These are phyloP conservation scores for Zelleria hepariella DNA, from an alignment of 2,888 invertebrate species.

Conservation along the genomic window DNA sequence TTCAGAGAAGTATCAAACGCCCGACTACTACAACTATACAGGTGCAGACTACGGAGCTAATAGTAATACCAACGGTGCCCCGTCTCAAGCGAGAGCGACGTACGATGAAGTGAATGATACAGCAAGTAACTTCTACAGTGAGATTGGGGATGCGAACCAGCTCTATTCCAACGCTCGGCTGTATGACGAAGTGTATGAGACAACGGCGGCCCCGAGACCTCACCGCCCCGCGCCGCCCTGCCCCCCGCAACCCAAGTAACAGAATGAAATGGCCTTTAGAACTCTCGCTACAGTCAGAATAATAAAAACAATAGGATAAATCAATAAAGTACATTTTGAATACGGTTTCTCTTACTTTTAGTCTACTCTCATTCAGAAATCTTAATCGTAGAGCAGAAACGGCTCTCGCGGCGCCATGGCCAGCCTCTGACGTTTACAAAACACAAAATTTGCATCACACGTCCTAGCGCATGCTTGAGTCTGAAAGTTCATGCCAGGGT, in stretches of 20 bases:
- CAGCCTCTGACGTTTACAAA: no score
- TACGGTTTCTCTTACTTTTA: no score
- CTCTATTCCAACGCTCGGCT: constrained; percentile 35
- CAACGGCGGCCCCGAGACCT: constrained; percentile 52
- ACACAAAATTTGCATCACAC: no score
- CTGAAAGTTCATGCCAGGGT: no score
- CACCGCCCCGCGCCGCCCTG: constrained; percentile 75
- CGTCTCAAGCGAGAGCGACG: constrained; percentile 25
- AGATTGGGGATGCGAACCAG: constrained; percentile 36
- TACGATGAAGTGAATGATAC: constrained; percentile 58
- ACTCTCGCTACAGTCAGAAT: no score
- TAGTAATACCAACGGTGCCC: constrained; percentile 21
- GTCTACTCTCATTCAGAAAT: no score
- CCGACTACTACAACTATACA: constrained; percentile 15
- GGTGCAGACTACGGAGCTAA: background rate
- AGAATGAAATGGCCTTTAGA: no score
- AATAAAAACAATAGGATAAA: no score
- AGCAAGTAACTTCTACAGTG: constrained; percentile 52
- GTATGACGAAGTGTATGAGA: constrained; percentile 60
- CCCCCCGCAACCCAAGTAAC: constrained; percentile 47
- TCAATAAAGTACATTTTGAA: no score
- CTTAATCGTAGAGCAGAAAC: no score
- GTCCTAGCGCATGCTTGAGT: no score
- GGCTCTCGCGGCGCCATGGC: no score
- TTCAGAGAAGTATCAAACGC: constrained; percentile 38